Base-by-base conservation (phyloP, 2,888 invertebrate genomes). In the Drosophila monieri region DNA sequence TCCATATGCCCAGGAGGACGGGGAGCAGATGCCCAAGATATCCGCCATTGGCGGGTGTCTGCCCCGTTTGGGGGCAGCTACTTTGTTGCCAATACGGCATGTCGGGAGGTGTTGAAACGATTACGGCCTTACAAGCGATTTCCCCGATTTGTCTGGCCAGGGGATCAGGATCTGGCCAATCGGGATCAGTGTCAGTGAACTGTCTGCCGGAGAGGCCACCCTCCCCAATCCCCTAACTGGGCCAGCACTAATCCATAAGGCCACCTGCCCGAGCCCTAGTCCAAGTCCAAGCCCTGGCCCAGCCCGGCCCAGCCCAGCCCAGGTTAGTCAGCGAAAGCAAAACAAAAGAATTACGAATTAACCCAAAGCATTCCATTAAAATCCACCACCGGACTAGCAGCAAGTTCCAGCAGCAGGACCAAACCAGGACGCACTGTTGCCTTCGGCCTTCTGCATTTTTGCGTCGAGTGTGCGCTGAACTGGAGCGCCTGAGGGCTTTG, bases 291-390 rank as follows among this genome's bases (percentile, higher is more conserved):
- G 15, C 14, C 18, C 30, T 8, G n/a, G 32, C 35, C 32, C 5
- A 51, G 35, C 39, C 32, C 5, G 37, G 35, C 39, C 39, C 39
- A 18, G 64, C 65, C 64, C 46, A 47, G 65, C 52, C 64, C 65
- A 25, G 65, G 64, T 65, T 65, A 65, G 52, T 65, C 71, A 69
- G 57, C 60, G 67, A 70, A 73, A 75, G 77, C 78, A 76, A 80
- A 86, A 80, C 76, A 78, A 84, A 85, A 81, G 85, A 85, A 85
- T 85, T 87, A 76, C 71, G 77, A 81, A 85, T 87, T 77, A 85
- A 85, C 85, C 76, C 73, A 85, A 87, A 81, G 85, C 80, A 81
- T 86, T 76, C 73, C 83, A 85, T 74, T 72, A 77, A 78, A 84
- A 81, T 77, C 83, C 81, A 84, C 84, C 87, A 87, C 79, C 76